Evolutionary conservation across 2,113 vertebrate species (phyloP), one percentile per base, ranked within the genome.

Genomic region (Isurus oxyrinchus): DNA sequence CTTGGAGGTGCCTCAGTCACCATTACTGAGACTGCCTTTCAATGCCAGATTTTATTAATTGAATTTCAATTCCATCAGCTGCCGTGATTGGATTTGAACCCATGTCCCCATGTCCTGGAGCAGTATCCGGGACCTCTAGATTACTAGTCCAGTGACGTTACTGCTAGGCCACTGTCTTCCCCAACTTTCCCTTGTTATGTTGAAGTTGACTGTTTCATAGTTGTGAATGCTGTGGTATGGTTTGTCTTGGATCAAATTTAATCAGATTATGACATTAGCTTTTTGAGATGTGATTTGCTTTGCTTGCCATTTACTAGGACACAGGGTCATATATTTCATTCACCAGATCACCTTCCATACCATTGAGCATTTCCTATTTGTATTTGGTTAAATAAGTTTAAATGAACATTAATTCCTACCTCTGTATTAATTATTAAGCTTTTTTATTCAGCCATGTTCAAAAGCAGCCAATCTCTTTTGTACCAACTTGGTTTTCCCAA

Each of bases 201-300:
- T n/a, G 57, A 61, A 57, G 90, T 63, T 61, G 35, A 63, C 57
- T 35, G 13, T 93, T 93, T n/a, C 63, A 40, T 44, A 5, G 79
- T 84, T 84, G 35, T 79, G n/a, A 19, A 16, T 93, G 90, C 4
- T 35, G 25, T 14, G 57, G 57, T 63, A 35, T 61, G 1, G 35
- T 93, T 93, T 93, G 35, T n/a, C 57, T 40, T 31, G 16, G 90
- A 93, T 93, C 57, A 93, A 93, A 93, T 93, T 61, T 61, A 93
- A 93, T 93, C 59, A 63, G 57, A 63, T 93, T 93, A 93, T 93
- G 57, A 4, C 31, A 40, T 93, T 93, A n/a, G 31, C 14, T n/a
- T 93, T n/a, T 90, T 55, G 44, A 84, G n/a, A 59, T 90, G 49
- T 90, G 55, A 91, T 93, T 59, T 90, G 35, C 90, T 55, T 88